These are phyloP conservation scores for Molossus molossus DNA, from an alignment of 2,797 vertebrate genomes.

Conservation along the genomic window DNA sequence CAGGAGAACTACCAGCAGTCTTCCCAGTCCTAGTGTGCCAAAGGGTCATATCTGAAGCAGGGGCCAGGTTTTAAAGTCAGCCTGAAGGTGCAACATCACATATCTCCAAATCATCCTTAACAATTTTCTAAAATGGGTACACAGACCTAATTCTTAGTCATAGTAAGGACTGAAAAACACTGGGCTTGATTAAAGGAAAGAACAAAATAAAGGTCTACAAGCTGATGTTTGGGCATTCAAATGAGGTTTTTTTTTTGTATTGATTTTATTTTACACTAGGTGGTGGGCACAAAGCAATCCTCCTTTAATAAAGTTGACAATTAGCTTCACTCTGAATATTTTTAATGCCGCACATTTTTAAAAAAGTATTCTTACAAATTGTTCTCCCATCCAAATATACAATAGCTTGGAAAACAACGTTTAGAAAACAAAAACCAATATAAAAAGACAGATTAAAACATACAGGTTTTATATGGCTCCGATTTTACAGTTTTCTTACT, in stretches of 20 bases:
- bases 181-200: slow-evolving; percentile 7
- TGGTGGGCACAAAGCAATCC: slow-evolving; percentile 85
- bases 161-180: background rate
- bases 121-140: slow-evolving; percentile 12
- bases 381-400: slow-evolving; percentile 91
- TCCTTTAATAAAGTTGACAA: slow-evolving; percentile 90
- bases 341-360: slow-evolving; percentile 91
- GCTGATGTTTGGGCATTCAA: background rate
- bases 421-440: slow-evolving; percentile 92
- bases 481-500: background rate
- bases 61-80: background rate
- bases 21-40: background rate
- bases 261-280: slow-evolving; percentile 54
- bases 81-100: background rate
- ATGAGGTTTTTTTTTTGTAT: slow-evolving; percentile 66
- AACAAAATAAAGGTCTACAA: background rate
- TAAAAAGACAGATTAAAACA: background rate
- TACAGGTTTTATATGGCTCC: background rate
- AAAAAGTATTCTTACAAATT: slow-evolving; percentile 91
- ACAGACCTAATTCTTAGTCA: slow-evolving; percentile 24
- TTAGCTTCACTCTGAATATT: slow-evolving; percentile 90
- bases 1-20: background rate
- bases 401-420: slow-evolving; percentile 91
- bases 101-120: background rate
- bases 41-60: background rate